Percentiles rank a stretch among this genome's conserved stretches.
phyloP scores from a whole-genome alignment of 2,113 vertebrate species.

The Benitochromis conjunctus region DNA sequence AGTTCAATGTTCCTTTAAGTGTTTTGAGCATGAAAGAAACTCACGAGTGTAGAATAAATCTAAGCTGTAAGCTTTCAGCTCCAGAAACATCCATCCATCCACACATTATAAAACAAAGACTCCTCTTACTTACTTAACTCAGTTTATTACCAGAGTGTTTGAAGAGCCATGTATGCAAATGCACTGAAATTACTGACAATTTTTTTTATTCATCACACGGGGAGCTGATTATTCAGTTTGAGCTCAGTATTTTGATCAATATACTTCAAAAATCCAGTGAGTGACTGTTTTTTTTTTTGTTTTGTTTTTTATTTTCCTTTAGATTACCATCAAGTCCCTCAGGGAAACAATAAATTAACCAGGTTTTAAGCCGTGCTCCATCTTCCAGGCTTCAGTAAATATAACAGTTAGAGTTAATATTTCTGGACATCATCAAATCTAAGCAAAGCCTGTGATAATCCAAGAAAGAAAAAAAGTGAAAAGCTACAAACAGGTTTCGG shows the following conservation, averaged over 20 bases:
- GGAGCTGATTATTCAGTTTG: constrained; percentile 35
- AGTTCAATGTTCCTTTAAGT: not conserved
- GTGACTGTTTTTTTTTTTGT: not conserved
- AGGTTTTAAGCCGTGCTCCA: constrained; percentile 13
- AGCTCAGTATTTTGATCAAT: constrained; percentile 22
- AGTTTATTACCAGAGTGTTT: constrained; percentile 70
- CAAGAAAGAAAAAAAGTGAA: not conserved
- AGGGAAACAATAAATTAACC: constrained; percentile 46
- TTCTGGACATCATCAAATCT: constrained; percentile 21
- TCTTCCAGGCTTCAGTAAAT: constrained; percentile 32
- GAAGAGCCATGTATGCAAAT: constrained; percentile 62
- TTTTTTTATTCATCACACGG: constrained; percentile 20
- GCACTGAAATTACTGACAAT: constrained; percentile 43
- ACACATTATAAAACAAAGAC: constrained; percentile 37
- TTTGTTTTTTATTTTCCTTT: constrained; percentile 1
- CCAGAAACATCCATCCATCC: not conserved
- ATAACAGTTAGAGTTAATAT: constrained; percentile 6
- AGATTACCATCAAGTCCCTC: constrained; percentile 5
- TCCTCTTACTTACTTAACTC: constrained; percentile 60
- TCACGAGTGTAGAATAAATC: not conserved
- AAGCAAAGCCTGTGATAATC: constrained; percentile 22
- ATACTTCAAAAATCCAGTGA: constrained; percentile 37
- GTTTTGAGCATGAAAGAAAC: not conserved
- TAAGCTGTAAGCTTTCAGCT: not conserved
- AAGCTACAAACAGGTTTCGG: constrained; percentile 31